Conservation (phyloP, 2,888 invertebrate genomes). For the Phortica magna region DNA sequence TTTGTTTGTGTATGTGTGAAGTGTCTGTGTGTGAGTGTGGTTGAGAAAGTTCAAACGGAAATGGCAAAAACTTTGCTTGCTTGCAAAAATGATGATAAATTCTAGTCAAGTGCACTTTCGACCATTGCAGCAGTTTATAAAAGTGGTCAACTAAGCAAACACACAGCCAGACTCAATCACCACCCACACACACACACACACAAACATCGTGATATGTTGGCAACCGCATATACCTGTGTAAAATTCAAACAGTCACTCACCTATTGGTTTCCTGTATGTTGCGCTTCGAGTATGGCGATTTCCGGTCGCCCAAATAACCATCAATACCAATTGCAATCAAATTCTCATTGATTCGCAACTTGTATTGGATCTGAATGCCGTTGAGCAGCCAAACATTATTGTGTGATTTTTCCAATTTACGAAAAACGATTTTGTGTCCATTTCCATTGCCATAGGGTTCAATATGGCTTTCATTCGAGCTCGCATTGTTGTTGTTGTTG, state of each 20-base stretch:
- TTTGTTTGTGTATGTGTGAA: slow-evolving; percentile 21
- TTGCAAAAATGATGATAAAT: slow-evolving; percentile 57
- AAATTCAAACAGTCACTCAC: slow-evolving; percentile 57
- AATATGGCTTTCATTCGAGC: slow-evolving; percentile 71
- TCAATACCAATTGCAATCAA: slow-evolving; percentile 77
- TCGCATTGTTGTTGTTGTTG: slow-evolving; percentile 52
- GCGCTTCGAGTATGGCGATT: slow-evolving; percentile 77
- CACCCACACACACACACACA: slow-evolving; percentile 35
- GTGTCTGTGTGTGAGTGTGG: not conserved
- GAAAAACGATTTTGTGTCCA: slow-evolving; percentile 78
- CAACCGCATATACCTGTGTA: not conserved
- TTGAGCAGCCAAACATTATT: slow-evolving; percentile 77
- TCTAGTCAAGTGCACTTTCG: slow-evolving; percentile 68
- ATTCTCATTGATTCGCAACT: slow-evolving; percentile 76
- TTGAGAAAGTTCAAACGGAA: not conserved
- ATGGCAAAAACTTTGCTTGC: not conserved
- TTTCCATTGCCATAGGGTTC: slow-evolving; percentile 78
- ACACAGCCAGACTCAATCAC: slow-evolving; percentile 15
- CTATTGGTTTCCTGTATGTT: slow-evolving; percentile 78
- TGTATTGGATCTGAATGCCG: slow-evolving; percentile 76
- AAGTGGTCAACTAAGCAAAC: slow-evolving; percentile 50
- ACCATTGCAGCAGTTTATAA: slow-evolving; percentile 51
- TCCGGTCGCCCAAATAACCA: slow-evolving; percentile 78
- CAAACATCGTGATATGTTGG: slow-evolving; percentile 8
- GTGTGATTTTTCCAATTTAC: slow-evolving; percentile 76